A percentile compares a stretch with the other conserved stretches of the same genome.
Evolutionary conservation across 2,797 vertebrate species (phyloP).

Genomic region (Leuciscus waleckii): DNA sequence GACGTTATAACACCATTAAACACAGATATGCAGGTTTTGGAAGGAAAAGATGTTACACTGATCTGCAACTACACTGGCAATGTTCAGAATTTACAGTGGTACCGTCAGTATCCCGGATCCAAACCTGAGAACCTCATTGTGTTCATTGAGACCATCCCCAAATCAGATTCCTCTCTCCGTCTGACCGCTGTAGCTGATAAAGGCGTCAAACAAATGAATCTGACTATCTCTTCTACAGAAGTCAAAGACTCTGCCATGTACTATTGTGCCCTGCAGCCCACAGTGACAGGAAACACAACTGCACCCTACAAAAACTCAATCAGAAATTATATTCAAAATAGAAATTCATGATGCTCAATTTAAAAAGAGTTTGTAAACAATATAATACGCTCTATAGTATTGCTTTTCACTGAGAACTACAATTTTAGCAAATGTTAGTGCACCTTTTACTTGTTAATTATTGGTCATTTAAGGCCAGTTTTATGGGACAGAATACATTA

Average conservation of each 20-base stretch:
- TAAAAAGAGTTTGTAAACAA: too few relatives aligned
- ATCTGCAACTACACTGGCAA: conserved; percentile 17
- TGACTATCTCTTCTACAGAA: conserved; percentile 31
- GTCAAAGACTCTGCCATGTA: too few relatives aligned
- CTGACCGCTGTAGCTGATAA: neutral
- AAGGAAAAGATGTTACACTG: conserved; percentile 11
- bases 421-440: neutral
- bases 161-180: neutral
- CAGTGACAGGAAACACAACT: too few relatives aligned
- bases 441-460: neutral
- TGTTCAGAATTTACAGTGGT: neutral
- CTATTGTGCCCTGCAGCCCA: too few relatives aligned
- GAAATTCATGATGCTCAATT: too few relatives aligned
- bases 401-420: neutral
- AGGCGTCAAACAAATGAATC: neutral
- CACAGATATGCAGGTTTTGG: neutral
- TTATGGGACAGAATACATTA: neutral
- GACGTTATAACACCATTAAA: neutral
- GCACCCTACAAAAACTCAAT: too few relatives aligned
- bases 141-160: neutral
- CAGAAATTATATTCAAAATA: neutral
- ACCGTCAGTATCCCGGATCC: conserved; percentile 19
- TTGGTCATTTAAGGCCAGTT: neutral
- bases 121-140: conserved; percentile 15
- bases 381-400: neutral